These are phyloP conservation scores for Calyptommatus sinebrachiatus DNA, from an alignment of 2,113 vertebrate species.

Conservation along the genomic window DNA sequence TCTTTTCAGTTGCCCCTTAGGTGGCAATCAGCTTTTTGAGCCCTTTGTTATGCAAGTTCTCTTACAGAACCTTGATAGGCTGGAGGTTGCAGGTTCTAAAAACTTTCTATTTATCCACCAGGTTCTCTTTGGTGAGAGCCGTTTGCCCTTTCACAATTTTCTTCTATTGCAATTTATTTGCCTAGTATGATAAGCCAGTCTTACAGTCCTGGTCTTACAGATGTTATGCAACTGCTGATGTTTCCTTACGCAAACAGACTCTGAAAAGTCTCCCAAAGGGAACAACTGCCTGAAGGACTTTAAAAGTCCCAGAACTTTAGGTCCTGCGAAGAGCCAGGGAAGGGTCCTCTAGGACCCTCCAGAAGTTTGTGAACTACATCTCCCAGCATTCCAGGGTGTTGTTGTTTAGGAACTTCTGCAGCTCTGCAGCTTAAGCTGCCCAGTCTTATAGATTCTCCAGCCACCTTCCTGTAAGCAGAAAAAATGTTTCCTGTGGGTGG, in stretches of 20 bases:
- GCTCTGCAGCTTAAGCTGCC: no score
- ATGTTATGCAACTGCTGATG: neutral
- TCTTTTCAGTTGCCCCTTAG: no score
- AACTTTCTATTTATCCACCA: neutral
- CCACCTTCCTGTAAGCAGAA: no score
- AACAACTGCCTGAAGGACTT: neutral
- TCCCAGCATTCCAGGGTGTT: no score
- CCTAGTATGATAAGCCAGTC: no score
- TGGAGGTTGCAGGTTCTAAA: neutral
- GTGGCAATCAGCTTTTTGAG: neutral
- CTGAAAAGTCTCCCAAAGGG: neutral
- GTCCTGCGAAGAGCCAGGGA: neutral
- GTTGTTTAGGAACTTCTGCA: no score
- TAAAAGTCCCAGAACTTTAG: neutral
- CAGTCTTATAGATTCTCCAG: no score
- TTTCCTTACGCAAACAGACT: neutral
- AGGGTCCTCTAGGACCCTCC: no score
- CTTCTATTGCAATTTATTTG: neutral
- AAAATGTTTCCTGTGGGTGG: no score
- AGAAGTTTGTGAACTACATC: no score
- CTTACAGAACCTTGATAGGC: neutral
- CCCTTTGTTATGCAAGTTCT: neutral
- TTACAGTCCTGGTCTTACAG: neutral
- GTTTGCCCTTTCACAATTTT: neutral
- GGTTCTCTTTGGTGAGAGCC: neutral